These are phyloP conservation scores for Sapayoa aenigma DNA, from an alignment of 2,113 vertebrate species.

Conservation along the genomic window DNA sequence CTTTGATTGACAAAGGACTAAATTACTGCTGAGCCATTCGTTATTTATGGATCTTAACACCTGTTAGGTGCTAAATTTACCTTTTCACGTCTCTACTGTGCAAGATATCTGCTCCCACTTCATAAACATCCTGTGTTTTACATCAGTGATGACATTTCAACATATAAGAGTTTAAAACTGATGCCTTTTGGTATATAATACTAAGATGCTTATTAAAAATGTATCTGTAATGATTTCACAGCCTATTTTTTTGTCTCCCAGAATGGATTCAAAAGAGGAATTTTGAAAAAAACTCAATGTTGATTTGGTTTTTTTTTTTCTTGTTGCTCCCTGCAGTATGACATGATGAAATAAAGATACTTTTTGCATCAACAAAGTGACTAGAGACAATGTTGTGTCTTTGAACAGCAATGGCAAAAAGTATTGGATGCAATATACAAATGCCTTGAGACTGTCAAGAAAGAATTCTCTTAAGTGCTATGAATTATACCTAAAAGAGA, in stretches of 20 bases:
- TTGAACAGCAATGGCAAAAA: background rate
- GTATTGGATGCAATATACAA: background rate
- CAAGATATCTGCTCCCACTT: background rate
- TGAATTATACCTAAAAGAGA: background rate
- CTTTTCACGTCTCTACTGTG: conserved; percentile 14
- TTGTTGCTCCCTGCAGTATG: background rate
- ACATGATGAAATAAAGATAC: background rate
- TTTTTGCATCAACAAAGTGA: background rate
- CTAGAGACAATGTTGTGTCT: background rate
- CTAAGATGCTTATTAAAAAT: background rate
- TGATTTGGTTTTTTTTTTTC: rapidly evolving
- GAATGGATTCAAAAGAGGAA: background rate
- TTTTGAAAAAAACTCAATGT: background rate
- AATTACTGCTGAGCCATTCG: background rate
- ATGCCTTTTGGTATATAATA: background rate
- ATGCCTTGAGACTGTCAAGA: background rate
- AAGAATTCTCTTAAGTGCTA: background rate
- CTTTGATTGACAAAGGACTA: conserved; percentile 55
- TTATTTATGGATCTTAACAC: conserved; percentile 47
- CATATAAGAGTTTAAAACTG: background rate
- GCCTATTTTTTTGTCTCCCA: background rate
- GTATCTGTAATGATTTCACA: background rate
- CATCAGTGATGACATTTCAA: background rate
- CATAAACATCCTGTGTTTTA: conserved; percentile 7
- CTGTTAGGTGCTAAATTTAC: conserved; percentile 54